Percentiles rank a stretch among this genome's conserved stretches.
Conservation (phyloP, 2,797 vertebrate species). For the Buphagus erythrorhynchus region DNA sequence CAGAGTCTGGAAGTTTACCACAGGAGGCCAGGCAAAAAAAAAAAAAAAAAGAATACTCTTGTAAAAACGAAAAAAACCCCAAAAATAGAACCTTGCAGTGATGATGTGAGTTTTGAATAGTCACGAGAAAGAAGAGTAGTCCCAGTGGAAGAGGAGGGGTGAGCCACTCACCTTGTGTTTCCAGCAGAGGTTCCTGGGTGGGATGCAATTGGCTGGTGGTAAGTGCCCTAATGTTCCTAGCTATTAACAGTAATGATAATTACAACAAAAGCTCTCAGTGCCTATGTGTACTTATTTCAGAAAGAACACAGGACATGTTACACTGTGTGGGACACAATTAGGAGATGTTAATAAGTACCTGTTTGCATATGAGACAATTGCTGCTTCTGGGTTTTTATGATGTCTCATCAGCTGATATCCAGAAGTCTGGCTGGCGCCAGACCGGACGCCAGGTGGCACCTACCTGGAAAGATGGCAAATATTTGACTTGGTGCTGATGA, state of each 20-base stretch:
- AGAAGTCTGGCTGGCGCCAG: not conserved
- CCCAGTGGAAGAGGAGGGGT: not conserved
- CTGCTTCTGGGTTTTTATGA: slow-evolving; percentile 4
- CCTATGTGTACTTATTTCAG: not conserved
- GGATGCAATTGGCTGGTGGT: not conserved
- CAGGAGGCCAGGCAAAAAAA: not conserved
- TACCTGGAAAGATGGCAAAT: slow-evolving; percentile 18
- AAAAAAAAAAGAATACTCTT: not conserved
- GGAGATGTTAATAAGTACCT: not conserved
- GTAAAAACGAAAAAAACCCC: not conserved
- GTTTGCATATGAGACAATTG: not conserved
- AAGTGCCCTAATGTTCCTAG: not conserved
- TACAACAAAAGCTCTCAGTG: not conserved
- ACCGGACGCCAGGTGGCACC: rapidly evolving
- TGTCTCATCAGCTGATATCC: not conserved
- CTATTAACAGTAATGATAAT: not conserved
- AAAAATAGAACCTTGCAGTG: not conserved
- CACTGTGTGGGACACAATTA: not conserved
- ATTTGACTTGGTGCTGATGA: slow-evolving; percentile 16
- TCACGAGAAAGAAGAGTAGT: not conserved
- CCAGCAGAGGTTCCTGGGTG: not conserved
- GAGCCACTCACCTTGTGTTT: not conserved
- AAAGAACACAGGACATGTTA: not conserved
- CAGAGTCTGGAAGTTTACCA: not conserved
- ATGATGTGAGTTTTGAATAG: not conserved